Conservation (phyloP, 2,797 vertebrate genomes). For the Xyrichtys novacula region DNA sequence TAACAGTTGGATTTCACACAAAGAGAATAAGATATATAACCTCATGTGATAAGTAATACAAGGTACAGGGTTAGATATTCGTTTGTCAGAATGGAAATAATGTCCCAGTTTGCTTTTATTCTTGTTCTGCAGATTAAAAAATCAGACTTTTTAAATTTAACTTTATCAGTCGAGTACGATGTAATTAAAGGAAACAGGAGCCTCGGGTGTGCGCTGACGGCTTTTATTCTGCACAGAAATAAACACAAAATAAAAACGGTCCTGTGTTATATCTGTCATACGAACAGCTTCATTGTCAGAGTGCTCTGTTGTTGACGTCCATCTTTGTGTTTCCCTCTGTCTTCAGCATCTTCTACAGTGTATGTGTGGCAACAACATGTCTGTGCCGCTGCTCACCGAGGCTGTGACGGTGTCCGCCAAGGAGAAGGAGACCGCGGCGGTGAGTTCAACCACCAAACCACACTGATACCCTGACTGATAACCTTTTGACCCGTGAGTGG, state of each 20-base stretch:
- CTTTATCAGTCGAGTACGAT: no score
- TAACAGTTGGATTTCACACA: no score
- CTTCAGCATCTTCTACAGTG: slow-evolving; percentile 88
- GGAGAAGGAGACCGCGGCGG: slow-evolving; percentile 97
- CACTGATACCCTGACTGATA: no score
- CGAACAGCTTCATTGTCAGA: not conserved
- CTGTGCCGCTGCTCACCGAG: slow-evolving; percentile 97
- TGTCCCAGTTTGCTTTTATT: not conserved
- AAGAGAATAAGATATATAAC: no score
- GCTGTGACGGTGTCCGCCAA: slow-evolving; percentile 95
- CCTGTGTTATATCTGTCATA: not conserved
- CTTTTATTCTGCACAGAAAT: not conserved
- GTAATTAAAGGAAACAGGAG: slow-evolving; percentile 10
- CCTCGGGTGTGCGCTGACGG: not conserved
- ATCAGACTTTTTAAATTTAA: slow-evolving; percentile 14
- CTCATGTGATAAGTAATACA: no score
- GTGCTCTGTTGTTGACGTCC: no score
- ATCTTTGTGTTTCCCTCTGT: slow-evolving; percentile 7
- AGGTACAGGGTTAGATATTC: no score
- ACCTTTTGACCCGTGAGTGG: no score
- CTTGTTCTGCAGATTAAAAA: slow-evolving; percentile 3
- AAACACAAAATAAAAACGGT: no score
- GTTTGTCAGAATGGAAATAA: no score
- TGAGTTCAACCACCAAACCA: slow-evolving; percentile 80
- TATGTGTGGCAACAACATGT: slow-evolving; percentile 99